Conservation (phyloP, 2,113 vertebrate species). For the Falcunculus frontatus region DNA sequence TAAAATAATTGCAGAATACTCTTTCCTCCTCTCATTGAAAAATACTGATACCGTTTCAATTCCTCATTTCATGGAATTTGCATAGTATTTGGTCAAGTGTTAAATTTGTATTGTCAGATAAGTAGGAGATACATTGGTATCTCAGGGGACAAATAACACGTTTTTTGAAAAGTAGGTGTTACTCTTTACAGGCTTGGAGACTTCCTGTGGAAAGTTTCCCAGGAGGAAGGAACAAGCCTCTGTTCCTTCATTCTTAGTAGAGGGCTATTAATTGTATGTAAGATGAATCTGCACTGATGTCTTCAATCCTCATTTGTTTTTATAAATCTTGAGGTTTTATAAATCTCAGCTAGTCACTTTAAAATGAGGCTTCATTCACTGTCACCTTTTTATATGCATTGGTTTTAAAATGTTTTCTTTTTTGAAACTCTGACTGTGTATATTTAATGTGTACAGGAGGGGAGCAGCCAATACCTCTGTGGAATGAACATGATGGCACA, state of each 20-base stretch:
- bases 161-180: background rate
- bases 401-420: background rate
- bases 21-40: background rate
- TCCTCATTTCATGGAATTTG: background rate
- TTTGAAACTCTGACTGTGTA: background rate
- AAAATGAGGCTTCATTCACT: background rate
- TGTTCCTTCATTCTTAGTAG: background rate
- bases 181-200: background rate
- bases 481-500: conserved; percentile 95
- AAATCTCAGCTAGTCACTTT: background rate
- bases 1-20: background rate
- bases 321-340: background rate
- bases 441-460: conserved; percentile 76
- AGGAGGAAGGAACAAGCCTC: background rate
- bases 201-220: background rate
- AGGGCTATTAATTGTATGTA: background rate
- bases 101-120: background rate
- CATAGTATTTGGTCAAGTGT: background rate
- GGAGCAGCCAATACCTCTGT: conserved; percentile 96
- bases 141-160: background rate
- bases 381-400: background rate
- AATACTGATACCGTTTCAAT: background rate
- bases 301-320: background rate
- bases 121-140: background rate
- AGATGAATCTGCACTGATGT: background rate